Evolutionary conservation across 1,140 invertebrate genomes (phyloP).

Genomic region (Nebria ingens): DNA sequence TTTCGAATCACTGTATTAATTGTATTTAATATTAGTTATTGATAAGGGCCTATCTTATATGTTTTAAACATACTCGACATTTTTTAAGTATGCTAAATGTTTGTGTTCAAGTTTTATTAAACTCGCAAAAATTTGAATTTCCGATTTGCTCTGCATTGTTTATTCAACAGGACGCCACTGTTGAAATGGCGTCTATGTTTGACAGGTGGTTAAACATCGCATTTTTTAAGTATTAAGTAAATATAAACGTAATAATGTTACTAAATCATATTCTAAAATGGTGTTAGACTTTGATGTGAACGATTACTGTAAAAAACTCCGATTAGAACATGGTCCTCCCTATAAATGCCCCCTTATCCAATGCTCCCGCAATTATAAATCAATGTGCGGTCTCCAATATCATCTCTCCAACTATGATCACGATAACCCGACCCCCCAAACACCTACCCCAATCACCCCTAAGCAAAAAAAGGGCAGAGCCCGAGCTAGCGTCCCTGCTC

Average conservation of each 20-base stretch:
- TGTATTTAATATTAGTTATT: too few relatives aligned
- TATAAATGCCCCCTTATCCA: constrained; percentile 74
- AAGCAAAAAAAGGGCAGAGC: constrained; percentile 41
- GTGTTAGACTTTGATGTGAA: constrained; percentile 72
- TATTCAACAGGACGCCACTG: too few relatives aligned
- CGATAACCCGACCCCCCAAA: constrained; percentile 45
- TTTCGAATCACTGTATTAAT: too few relatives aligned
- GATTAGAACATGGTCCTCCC: constrained; percentile 66
- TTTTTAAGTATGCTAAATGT: too few relatives aligned
- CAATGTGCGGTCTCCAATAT: constrained; percentile 72
- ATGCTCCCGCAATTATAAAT: constrained; percentile 78
- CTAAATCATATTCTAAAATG: constrained; percentile 35
- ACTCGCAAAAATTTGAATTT: too few relatives aligned
- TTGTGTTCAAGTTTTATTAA: too few relatives aligned
- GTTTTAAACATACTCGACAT: too few relatives aligned
- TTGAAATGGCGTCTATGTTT: background rate
- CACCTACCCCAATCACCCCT: constrained; percentile 29
- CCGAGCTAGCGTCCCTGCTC: constrained; percentile 35
- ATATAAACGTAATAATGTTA: background rate
- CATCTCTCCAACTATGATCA: constrained; percentile 78
- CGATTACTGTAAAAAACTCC: constrained; percentile 71
- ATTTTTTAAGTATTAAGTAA: background rate
- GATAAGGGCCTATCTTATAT: too few relatives aligned
- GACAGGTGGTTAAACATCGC: background rate
- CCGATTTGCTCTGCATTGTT: too few relatives aligned